Evolutionary conservation across 2,113 vertebrate genomes (phyloP).

Genomic region (Ictalurus furcatus): DNA sequence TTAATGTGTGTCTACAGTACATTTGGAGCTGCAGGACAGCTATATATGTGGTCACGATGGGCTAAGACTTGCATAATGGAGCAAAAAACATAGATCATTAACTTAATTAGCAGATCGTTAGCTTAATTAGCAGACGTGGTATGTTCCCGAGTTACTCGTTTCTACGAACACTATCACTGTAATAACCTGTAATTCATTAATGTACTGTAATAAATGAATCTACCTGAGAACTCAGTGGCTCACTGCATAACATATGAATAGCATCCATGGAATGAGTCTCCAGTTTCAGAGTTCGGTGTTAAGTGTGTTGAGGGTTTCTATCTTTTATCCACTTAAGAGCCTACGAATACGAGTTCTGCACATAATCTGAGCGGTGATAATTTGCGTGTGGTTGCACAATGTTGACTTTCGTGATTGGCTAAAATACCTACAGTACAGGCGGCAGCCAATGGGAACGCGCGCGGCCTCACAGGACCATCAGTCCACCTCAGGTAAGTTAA

Average conservation of each 20-base stretch:
- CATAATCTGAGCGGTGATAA: too few species aligned
- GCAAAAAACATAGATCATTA: not conserved
- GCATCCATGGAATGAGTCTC: not conserved
- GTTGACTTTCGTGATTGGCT: too few species aligned
- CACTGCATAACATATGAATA: not conserved
- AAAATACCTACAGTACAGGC: too few species aligned
- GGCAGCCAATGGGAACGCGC: too few species aligned
- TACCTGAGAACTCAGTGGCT: not conserved
- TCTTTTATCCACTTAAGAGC: too few species aligned
- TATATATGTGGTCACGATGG: too few species aligned
- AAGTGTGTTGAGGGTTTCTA: too few species aligned
- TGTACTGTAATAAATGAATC: not conserved
- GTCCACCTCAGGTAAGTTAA: too few species aligned
- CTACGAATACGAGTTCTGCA: too few species aligned
- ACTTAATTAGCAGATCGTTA: not conserved
- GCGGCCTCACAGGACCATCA: too few species aligned
- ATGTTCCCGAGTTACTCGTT: not conserved
- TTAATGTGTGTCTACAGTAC: not conserved
- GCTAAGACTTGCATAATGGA: not conserved
- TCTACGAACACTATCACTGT: not conserved
- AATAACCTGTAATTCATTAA: not conserved
- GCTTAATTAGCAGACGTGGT: not conserved
- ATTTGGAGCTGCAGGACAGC: not conserved
- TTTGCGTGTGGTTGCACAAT: too few species aligned
- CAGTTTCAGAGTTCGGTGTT: not conserved